Conservation (phyloP, 1,140 invertebrate species). For the Trissolcus basalis region DNA sequence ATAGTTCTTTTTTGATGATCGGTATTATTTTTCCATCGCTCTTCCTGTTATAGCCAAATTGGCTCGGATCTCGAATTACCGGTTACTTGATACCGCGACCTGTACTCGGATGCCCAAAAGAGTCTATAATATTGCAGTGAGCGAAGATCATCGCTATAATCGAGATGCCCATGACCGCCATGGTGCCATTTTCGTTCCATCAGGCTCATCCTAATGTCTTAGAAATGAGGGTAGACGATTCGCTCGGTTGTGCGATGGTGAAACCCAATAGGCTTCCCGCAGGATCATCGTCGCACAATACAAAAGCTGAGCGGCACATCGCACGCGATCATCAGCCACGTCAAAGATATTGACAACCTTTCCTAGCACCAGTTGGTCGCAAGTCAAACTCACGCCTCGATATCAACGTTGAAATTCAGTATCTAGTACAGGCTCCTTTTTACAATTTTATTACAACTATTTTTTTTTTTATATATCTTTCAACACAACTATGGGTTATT, state of each 20-base stretch:
- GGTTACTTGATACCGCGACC: slow-evolving; percentile 62
- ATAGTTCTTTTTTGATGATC: slow-evolving; percentile 48
- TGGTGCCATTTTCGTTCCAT: slow-evolving; percentile 6
- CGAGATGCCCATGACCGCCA: slow-evolving; percentile 52
- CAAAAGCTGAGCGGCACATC: slow-evolving; percentile 75
- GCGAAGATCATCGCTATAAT: slow-evolving; percentile 64
- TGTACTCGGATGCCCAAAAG: slow-evolving; percentile 58
- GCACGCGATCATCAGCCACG: slow-evolving; percentile 73
- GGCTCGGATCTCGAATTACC: slow-evolving; percentile 70
- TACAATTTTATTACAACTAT: slow-evolving; percentile 29
- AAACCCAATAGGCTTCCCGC: slow-evolving; percentile 72
- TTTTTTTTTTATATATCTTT: background rate
- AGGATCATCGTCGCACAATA: slow-evolving; percentile 72
- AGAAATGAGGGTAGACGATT: slow-evolving; percentile 50
- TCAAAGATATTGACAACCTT: slow-evolving; percentile 72
- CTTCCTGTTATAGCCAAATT: slow-evolving; percentile 65
- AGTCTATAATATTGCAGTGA: slow-evolving; percentile 66
- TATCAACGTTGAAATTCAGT: slow-evolving; percentile 16
- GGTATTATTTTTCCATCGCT: slow-evolving; percentile 68
- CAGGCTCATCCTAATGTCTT: slow-evolving; percentile 29
- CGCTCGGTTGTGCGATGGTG: slow-evolving; percentile 47
- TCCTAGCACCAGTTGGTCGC: slow-evolving; percentile 68
- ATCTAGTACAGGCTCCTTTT: slow-evolving; percentile 44
- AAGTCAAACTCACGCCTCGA: slow-evolving; percentile 59
- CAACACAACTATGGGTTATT: too few species aligned